A percentile compares a stretch with the other conserved stretches of the same genome.
Evolutionary conservation across 2,797 vertebrate genomes (phyloP).

Genomic region (Enteromius afrohamiltoni): DNA sequence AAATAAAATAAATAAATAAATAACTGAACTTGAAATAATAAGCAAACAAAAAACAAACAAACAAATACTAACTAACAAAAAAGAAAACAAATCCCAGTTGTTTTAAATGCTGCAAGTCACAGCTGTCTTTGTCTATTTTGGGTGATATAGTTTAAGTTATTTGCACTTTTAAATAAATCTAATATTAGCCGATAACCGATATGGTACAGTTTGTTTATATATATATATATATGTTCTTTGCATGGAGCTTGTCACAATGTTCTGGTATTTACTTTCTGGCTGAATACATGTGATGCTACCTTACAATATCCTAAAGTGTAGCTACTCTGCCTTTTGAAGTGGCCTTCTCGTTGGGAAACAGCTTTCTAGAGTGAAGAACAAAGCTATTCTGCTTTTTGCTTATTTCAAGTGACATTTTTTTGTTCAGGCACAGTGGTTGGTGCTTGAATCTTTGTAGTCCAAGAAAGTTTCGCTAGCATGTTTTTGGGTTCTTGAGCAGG

Average conservation of each 20-base stretch:
- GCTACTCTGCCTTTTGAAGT: not conserved
- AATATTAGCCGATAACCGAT: too few relatives aligned
- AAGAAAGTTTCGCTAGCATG: slow-evolving; percentile 9
- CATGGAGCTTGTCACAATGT: not conserved
- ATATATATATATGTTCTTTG: not conserved
- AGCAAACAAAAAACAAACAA: not conserved
- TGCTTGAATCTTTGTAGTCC: slow-evolving; percentile 9
- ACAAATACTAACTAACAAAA: not conserved
- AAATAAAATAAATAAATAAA: not conserved
- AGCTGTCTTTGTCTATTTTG: not conserved
- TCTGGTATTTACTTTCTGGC: not conserved
- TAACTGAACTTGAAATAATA: not conserved
- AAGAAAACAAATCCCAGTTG: not conserved
- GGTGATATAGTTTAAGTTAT: not conserved
- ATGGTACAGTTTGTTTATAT: too few relatives aligned
- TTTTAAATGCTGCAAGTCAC: not conserved
- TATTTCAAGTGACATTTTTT: not conserved
- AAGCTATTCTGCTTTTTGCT: not conserved
- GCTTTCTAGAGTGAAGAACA: not conserved
- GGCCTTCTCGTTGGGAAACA: not conserved
- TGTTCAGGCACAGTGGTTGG: not conserved
- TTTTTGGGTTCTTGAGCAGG: slow-evolving; percentile 27
- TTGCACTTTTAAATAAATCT: too few relatives aligned
- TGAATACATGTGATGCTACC: not conserved
- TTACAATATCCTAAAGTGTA: too few relatives aligned